Base-by-base conservation (phyloP, 2,797 vertebrate genomes). In the Poeciliopsis infans region DNA sequence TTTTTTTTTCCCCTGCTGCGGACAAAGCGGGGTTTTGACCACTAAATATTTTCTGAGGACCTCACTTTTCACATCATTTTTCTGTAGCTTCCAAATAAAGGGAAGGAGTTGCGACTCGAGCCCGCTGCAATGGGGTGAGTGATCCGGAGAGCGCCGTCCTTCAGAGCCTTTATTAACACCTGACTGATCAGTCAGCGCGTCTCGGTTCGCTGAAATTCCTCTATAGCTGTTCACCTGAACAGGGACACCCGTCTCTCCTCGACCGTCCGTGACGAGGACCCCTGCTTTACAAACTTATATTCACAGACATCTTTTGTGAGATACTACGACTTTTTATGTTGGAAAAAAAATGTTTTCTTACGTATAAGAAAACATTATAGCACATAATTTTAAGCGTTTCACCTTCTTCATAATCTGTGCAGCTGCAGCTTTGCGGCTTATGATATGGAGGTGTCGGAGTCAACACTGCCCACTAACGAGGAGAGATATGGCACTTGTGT, bases 81-180 rank as follows among this genome's bases (percentile, higher is more conserved):
- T 83, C 5, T 53, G 51, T 71, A 80, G 43, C 78, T 73, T 5
- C 2, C 8, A 81, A 23, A 73, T 79, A 72, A 59, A 45, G 49
- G 85, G 86, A 8, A 36, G 87, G 90, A 92, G 87, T 93, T 93
- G 87, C 86, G 86, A 80, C 87, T 89, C 73, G 92, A 94, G 90
- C 94, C 93, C 85, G 81, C 85, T 84, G 91, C 91, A 80, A 96
- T 96, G 95, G 95, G 95, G 95, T 96, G 91, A 96, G 95, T 96
- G 85, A 82, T 77, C 46, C 75, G 74, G 69, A 69, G 47, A 79
- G 84, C 77, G 76, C 85, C 87, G 86, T 72, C 85, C 82, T 85
- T 81, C 81, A 72, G 84, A 83, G 80, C 79, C 77, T 83, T 82
- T 81, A 66, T 59, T 86, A 80, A 89, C 91, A 93, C 87, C 83